Evolutionary conservation across 2,888 invertebrate species (phyloP).

Genomic region (Nowickia ferox): DNA sequence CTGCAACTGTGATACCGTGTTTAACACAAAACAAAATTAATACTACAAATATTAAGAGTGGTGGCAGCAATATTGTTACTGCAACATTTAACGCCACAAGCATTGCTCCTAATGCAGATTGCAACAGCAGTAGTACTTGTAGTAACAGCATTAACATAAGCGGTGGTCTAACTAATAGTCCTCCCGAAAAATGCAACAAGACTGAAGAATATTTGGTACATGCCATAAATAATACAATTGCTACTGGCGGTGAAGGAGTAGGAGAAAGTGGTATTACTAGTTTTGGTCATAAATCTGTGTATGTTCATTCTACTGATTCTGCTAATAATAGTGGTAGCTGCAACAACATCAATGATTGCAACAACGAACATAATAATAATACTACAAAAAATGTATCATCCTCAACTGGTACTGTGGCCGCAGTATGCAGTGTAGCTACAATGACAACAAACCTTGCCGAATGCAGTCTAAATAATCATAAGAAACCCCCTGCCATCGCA

Average conservation of each 20-base stretch:
- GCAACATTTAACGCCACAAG: conserved; percentile 63
- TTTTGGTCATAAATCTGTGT: conserved; percentile 71
- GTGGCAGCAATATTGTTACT: conserved; percentile 72
- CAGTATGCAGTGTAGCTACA: conserved; percentile 84
- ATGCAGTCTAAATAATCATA: conserved; percentile 78
- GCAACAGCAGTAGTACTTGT: conserved; percentile 65
- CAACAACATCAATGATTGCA: conserved; percentile 62
- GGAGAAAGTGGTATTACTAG: conserved; percentile 54
- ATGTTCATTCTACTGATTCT: conserved; percentile 60
- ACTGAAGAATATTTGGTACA: conserved; percentile 84
- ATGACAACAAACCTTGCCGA: conserved; percentile 84
- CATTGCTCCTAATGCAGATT: conserved; percentile 67
- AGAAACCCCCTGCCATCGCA: conserved; percentile 77
- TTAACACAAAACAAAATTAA: conserved; percentile 82
- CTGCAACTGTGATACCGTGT: conserved; percentile 84
- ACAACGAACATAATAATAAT: conserved; percentile 46
- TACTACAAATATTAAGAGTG: conserved; percentile 73
- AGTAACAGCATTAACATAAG: conserved; percentile 60
- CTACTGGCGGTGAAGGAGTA: conserved; percentile 57
- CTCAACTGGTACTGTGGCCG: conserved; percentile 41
- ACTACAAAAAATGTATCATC: conserved; percentile 61
- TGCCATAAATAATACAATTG: conserved; percentile 78
- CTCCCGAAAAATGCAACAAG: conserved; percentile 87
- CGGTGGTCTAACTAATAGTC: conserved; percentile 78
- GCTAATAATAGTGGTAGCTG: conserved; percentile 62